Conservation (phyloP, 2,888 invertebrate species). For the Tenthredo distinguenda region DNA sequence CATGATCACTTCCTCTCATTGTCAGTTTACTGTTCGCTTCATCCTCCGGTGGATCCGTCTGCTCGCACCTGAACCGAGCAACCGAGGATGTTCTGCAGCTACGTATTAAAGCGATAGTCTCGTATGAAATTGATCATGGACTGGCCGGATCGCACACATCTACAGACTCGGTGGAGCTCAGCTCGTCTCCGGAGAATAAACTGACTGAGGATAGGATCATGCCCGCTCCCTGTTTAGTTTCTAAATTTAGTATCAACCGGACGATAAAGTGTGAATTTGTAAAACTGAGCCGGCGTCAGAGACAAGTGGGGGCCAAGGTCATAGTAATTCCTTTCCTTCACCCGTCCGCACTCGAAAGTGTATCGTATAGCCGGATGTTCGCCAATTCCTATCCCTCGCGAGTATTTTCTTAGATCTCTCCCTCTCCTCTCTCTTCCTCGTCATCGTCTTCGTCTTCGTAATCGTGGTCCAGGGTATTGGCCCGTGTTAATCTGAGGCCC, state of each 20-base stretch:
- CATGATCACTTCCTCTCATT: background rate
- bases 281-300: background rate
- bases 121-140: background rate
- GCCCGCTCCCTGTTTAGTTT: background rate
- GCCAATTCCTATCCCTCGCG: background rate
- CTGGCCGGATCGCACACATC: background rate
- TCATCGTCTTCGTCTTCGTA: background rate
- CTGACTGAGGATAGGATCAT: background rate
- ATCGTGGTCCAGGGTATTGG: background rate
- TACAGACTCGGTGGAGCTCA: background rate
- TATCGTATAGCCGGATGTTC: background rate
- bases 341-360: background rate
- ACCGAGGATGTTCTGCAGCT: background rate
- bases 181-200: slow-evolving; percentile 14
- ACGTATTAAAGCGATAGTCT: background rate
- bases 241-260: slow-evolving; percentile 31
- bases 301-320: slow-evolving; percentile 40
- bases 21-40: background rate
- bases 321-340: background rate
- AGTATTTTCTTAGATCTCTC: background rate
- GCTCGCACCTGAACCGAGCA: background rate
- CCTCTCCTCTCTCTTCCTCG: background rate
- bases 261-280: slow-evolving; percentile 38
- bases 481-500: background rate
- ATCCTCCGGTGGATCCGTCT: background rate